Percentiles rank a stretch among this genome's conserved stretches.
phyloP scores from a whole-genome alignment of 2,113 vertebrate genomes.

The Pseudorhombus dupliciocellatus region DNA sequence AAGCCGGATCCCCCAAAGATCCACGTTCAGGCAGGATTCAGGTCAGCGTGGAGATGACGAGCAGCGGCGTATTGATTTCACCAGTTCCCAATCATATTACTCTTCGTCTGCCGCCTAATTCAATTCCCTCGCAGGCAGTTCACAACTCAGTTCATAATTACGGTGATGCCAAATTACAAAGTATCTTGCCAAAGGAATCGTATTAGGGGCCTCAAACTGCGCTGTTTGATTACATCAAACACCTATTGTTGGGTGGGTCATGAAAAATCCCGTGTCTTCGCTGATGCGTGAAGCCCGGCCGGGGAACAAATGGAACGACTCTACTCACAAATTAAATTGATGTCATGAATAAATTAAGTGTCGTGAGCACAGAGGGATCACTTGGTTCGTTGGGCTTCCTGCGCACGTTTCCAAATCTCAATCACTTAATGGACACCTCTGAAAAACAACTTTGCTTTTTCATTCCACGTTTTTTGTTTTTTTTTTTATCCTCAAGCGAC shows the following conservation, averaged over 20 bases:
- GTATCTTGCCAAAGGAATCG: conserved; percentile 70
- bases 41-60: conserved; percentile 71
- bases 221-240: conserved; percentile 76
- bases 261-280: conserved; percentile 60
- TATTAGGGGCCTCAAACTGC: conserved; percentile 75
- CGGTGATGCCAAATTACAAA: conserved; percentile 72
- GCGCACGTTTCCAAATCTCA: conserved; percentile 25
- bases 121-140: conserved; percentile 73
- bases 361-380: conserved; percentile 26
- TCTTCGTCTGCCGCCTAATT: conserved; percentile 72
- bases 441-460: conserved; percentile 27
- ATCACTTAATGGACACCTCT: conserved; percentile 18
- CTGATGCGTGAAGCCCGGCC: conserved; percentile 50
- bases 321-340: conserved; percentile 66
- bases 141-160: conserved; percentile 78
- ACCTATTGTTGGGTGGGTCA: conserved; percentile 66
- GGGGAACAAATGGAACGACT: conserved; percentile 60
- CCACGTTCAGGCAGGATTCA: conserved; percentile 73
- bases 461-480: conserved; percentile 8
- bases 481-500: conserved; percentile 35
- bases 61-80: conserved; percentile 75
- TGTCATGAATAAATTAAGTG: conserved; percentile 61
- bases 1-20: conserved; percentile 76
- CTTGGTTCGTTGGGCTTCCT: conserved; percentile 32
- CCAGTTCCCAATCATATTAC: conserved; percentile 77